Conservation (phyloP, 1,140 invertebrate genomes). For the Drosophila malerkotliana region DNA sequence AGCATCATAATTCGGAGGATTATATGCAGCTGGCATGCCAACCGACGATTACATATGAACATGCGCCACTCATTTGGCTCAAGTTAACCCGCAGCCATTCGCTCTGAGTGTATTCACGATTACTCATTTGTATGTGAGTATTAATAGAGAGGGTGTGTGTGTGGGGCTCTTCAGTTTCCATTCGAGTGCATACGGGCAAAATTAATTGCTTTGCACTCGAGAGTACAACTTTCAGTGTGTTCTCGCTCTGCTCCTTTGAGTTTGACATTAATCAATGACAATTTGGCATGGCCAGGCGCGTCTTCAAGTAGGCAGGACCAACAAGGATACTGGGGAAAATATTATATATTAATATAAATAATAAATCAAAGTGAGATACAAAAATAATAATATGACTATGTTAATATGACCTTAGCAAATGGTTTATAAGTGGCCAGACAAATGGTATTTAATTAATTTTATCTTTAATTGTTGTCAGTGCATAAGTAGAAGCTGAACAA, state of each 20-base stretch:
- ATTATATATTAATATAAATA: no score
- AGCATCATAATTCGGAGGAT: slow-evolving; percentile 37
- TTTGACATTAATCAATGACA: slow-evolving; percentile 71
- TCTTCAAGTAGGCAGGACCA: slow-evolving; percentile 47
- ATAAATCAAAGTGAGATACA: no score
- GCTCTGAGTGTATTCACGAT: slow-evolving; percentile 10
- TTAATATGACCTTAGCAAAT: no score
- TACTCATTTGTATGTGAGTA: slow-evolving; percentile 8
- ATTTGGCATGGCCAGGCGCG: slow-evolving; percentile 60
- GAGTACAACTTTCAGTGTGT: slow-evolving; percentile 29
- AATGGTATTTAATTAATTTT: background rate
- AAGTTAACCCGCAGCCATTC: slow-evolving; percentile 4
- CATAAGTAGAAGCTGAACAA: background rate
- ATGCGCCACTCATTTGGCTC: slow-evolving; percentile 7
- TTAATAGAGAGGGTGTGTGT: slow-evolving; percentile 1
- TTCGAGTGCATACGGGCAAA: slow-evolving; percentile 57
- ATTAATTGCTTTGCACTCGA: slow-evolving; percentile 67
- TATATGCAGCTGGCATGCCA: slow-evolving; percentile 52
- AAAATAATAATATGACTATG: no score
- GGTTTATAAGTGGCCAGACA: background rate
- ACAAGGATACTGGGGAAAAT: slow-evolving; percentile 4
- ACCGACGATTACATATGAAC: slow-evolving; percentile 36
- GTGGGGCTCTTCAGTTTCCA: slow-evolving; percentile 55
- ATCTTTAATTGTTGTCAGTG: background rate
- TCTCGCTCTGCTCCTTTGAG: slow-evolving; percentile 12